Evolutionary conservation across 2,797 vertebrate species (phyloP).

Genomic region (Poeciliopsis turneri): DNA sequence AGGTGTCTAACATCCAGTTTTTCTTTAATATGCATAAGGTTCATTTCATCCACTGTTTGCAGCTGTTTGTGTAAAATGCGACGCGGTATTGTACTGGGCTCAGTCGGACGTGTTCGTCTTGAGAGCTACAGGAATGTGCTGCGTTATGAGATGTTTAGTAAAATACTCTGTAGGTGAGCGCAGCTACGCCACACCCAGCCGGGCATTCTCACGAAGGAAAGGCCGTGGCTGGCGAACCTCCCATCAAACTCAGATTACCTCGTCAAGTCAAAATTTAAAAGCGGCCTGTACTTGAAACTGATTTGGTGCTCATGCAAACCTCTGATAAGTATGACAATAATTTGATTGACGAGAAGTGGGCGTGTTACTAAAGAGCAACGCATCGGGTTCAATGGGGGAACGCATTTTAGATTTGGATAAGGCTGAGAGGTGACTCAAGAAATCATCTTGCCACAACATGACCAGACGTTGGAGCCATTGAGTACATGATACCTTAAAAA

Average conservation of each 20-base stretch:
- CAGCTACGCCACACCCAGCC: not conserved
- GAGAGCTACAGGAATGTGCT: not conserved
- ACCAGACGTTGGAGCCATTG: not conserved
- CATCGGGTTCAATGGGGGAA: not conserved
- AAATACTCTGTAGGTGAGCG: not conserved
- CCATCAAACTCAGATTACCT: not conserved
- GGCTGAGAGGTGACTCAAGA: not conserved
- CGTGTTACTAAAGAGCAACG: not conserved
- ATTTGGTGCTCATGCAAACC: not conserved
- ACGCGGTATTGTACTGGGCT: not conserved
- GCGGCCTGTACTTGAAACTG: not conserved
- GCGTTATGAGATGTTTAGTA: not conserved
- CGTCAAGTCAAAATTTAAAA: not conserved
- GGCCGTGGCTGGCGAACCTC: not conserved
- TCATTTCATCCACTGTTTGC: not conserved
- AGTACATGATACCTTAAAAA: not conserved
- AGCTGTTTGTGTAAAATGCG: not conserved
- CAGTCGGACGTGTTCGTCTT: not conserved
- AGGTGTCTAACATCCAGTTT: not conserved
- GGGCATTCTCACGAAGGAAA: not conserved
- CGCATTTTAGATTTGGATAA: not conserved
- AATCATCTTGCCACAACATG: not conserved
- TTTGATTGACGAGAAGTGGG: not conserved
- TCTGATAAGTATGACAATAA: not conserved
- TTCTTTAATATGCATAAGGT: not conserved